Base-by-base conservation (phyloP, 2,888 invertebrate genomes). In the Tenthredo notha region DNA sequence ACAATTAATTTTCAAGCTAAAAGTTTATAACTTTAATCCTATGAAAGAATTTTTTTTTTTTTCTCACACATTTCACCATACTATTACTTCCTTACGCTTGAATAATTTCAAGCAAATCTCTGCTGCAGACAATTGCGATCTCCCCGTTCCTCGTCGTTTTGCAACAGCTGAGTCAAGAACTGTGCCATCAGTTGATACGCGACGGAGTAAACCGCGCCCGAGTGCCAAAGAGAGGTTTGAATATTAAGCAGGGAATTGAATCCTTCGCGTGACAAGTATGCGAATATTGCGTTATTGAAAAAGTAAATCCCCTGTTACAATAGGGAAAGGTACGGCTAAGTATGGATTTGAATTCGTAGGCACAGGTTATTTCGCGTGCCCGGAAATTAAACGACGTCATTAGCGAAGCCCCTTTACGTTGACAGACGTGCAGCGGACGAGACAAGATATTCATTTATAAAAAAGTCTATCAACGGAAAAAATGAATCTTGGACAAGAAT, bases 201-300 rank as follows among this genome's bases (percentile, higher is more conserved):
- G 61, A 25, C 25, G 25, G 25, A 61, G 61, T 10, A 75, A 75
- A 47, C 21, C 47, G 43, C 37, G 75, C 21, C 75, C 75, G 15
- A n/a, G 47, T 29, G 75, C 25, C 43, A 58, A 18, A 25, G 61
- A 82, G 37, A 40, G 65, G 82, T 43, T 82, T 82, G 65, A 82
- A 82, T 82, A 82, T 82, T 37, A 40, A 82, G 43, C 61, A 65
- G 65, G 65, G 82, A 29, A 82, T 78, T 54, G 78, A 78, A 78
- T 58, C 78, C 43, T 37, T 18, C 33, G 43, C 78, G 78, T 78
- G 78, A 58, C 33, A 78, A 58, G 78, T 78, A 54, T 58, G 54
- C 78, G 33, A 47, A 58, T 54, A 78, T 37, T 50, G 75, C 75
- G 43, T 78, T 78, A 78, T 78, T 78, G 78, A 54, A 78, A 78